Evolutionary conservation across 2,888 invertebrate species (phyloP), one percentile per base, ranked within the genome.

Genomic region (Papilio protenor): DNA sequence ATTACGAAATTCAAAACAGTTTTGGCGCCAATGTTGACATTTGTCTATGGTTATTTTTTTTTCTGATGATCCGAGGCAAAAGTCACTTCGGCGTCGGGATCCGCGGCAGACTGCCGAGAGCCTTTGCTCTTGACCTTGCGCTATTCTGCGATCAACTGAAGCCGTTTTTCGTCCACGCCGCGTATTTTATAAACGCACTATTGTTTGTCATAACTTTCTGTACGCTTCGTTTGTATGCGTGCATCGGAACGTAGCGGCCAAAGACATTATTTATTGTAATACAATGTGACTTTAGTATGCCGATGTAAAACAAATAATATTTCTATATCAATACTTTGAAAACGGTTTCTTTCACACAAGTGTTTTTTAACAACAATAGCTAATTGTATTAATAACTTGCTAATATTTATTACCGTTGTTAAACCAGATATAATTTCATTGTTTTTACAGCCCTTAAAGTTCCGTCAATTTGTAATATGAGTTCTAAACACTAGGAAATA

Each of bases 51-150:
- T 77, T 66, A 81, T 79, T 76, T 79, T 83, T 81, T 81, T 83
- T 80, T 84, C 79, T 81, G 80, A 70, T 77, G 75, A 77, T 80
- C 82, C 81, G 84, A 83, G 85, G 86, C 83, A 84, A 86, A 75
- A 89, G 90, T 91, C 90, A 89, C 88, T 87, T 87, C 90, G 82
- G 88, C 87, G 87, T 87, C 87, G 86, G 85, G 84, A 82, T 86
- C 82, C 83, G 84, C 89, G 87, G 85, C 85, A 87, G 90, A 91
- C 91, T 92, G 93, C 90, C 87, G 91, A 89, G 90, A 90, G 91
- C 87, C 84, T 87, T 87, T 88, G 92, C 86, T 92, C 92, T 92
- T 94, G 94, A 94, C 94, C 94, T 94, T 94, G 93, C 91, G 87
- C 87, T 84, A 86, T 83, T 87, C 90, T 87, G 88, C 84, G 84